A percentile compares a stretch with the other conserved stretches of the same genome.
These are phyloP conservation scores for Minunthozetes semirufus DNA, from an alignment of 2,888 invertebrate genomes.

Conservation along the genomic window DNA sequence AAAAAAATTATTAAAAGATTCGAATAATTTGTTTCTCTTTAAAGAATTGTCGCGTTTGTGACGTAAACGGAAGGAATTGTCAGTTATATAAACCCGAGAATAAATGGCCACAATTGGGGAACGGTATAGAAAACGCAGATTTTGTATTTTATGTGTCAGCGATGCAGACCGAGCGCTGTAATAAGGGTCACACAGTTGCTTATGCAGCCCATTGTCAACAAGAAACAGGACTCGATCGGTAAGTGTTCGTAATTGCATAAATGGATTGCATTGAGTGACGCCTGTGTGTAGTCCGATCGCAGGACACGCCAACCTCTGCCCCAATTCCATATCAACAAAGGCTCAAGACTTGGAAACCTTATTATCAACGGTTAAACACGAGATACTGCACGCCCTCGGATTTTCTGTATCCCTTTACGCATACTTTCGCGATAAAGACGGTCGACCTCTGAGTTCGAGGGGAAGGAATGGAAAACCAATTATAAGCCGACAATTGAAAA, in stretches of 20 bases:
- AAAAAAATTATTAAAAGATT: not conserved
- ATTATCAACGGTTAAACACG: conserved; percentile 94
- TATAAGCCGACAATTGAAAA: conserved; percentile 68
- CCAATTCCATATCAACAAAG: conserved; percentile 82
- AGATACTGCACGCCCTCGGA: conserved; percentile 84
- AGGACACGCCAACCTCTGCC: conserved; percentile 97
- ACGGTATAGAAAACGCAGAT: conserved; percentile 73
- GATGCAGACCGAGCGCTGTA: conserved; percentile 83
- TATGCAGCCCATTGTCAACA: conserved; percentile 99
- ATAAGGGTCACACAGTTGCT: conserved; percentile 78
- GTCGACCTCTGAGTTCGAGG: conserved; percentile 74
- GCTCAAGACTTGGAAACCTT: conserved; percentile 82
- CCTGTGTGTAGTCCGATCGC: conserved; percentile 73
- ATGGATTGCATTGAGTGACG: conserved; percentile 20
- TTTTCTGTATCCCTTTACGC: conserved; percentile 58
- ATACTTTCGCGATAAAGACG: conserved; percentile 85
- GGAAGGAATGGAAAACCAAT: conserved; percentile 80
- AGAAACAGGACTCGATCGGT: conserved; percentile 83
- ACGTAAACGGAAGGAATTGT: conserved; percentile 77
- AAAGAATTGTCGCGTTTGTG: conserved; percentile 77
- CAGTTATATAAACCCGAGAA: conserved; percentile 42
- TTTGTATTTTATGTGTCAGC: conserved; percentile 96
- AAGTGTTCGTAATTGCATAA: conserved; percentile 37
- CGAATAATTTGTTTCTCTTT: not conserved
- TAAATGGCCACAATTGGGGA: conserved; percentile 50